These are phyloP conservation scores for Protobothrops flavoviridis DNA, from an alignment of 2,113 vertebrate genomes.

Conservation along the genomic window DNA sequence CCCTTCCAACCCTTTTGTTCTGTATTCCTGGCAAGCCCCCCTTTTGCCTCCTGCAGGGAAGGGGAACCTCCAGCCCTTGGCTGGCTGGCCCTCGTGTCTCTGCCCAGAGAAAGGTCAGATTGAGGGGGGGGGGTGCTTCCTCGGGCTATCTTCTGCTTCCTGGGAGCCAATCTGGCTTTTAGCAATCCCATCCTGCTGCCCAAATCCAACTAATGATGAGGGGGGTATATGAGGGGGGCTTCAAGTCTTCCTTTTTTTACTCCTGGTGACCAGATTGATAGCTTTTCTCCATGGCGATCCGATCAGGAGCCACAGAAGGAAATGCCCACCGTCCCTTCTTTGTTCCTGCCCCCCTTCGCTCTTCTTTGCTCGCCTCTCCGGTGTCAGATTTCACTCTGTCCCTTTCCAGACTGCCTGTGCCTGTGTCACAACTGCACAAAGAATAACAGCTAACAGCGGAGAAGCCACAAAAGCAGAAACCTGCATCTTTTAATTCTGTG, in stretches of 20 bases:
- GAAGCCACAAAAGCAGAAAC: neutral
- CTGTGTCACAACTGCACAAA: neutral
- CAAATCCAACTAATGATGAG: neutral
- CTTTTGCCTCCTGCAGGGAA: neutral
- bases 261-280: neutral
- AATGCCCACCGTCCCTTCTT: neutral
- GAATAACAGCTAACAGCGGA: neutral
- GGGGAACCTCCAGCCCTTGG: neutral
- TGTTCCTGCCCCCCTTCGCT: neutral
- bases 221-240: no score
- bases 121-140: neutral
- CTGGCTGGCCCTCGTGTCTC: neutral
- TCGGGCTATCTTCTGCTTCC: neutral
- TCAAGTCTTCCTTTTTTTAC: neutral
- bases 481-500: neutral
- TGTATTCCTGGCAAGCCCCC: neutral
- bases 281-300: neutral
- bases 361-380: neutral
- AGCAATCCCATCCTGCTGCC: neutral
- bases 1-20: neutral
- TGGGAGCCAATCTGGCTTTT: neutral
- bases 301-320: neutral
- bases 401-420: neutral
- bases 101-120: neutral
- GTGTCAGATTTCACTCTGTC: neutral